A percentile compares a stretch with the other conserved stretches of the same genome.
These are phyloP conservation scores for Sinelater perroti DNA, from an alignment of 2,888 invertebrate genomes.

Conservation along the genomic window DNA sequence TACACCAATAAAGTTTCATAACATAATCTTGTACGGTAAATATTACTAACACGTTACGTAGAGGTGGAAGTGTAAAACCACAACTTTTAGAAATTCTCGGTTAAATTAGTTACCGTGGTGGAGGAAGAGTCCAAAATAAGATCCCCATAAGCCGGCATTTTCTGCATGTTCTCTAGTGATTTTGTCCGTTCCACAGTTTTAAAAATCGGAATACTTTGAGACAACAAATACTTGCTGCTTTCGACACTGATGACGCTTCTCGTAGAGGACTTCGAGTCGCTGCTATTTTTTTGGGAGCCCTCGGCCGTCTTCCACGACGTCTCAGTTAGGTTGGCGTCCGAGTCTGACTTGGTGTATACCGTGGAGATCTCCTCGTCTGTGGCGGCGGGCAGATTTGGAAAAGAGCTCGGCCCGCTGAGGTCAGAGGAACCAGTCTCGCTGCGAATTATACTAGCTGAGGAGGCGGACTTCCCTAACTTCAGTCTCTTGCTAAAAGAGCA, in stretches of 20 bases:
- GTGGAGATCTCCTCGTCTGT: conserved; percentile 48
- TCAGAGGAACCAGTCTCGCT: conserved; percentile 13
- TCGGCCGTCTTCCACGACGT: conserved; percentile 51
- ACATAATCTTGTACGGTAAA: too few relatives aligned
- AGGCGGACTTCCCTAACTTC: conserved; percentile 46
- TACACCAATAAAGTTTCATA: conserved; percentile 28
- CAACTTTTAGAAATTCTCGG: not conserved
- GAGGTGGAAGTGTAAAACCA: not conserved
- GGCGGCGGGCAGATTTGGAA: conserved; percentile 44
- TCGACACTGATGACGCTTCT: conserved; percentile 31
- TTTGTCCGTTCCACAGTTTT: conserved; percentile 48
- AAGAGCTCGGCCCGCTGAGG: conserved; percentile 39
- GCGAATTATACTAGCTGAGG: conserved; percentile 25
- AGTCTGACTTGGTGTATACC: conserved; percentile 50
- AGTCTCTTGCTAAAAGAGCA: conserved; percentile 49
- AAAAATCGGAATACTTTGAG: conserved; percentile 26
- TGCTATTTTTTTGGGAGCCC: conserved; percentile 44
- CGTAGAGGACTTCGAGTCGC: conserved; percentile 22
- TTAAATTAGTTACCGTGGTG: conserved; percentile 22
- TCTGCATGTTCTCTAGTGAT: conserved; percentile 54
- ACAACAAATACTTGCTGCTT: conserved; percentile 25
- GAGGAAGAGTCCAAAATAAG: conserved; percentile 53
- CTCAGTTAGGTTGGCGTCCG: conserved; percentile 54
- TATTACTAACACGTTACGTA: too few relatives aligned
- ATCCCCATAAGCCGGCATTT: conserved; percentile 59